Evolutionary conservation across 2,888 invertebrate genomes (phyloP), one percentile per base, ranked within the genome.

Genomic region (Parnassius mnemosyne): DNA sequence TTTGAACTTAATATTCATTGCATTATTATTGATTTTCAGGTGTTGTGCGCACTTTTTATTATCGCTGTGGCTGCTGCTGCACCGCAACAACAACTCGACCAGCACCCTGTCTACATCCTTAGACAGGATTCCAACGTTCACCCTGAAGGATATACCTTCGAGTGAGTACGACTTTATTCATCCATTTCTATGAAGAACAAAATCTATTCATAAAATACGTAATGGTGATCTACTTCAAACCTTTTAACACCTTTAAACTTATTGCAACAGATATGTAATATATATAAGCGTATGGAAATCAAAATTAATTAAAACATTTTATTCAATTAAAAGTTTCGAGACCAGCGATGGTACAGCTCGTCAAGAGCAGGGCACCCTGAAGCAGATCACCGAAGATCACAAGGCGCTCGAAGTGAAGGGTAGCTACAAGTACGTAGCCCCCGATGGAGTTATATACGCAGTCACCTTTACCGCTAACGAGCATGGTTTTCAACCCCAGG

Each of bases 391-490:
- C 66, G 89, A 90, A 2, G 88, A 92, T 68, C 88, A 92, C 68
- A 84, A 91, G 65, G 87, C 92, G 2, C 80, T 92, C 34, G 87
- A 87, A 61, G 93, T 93, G 10, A 83, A 83, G 60, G 93, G 93
- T 57, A 85, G 79, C 69, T 93, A 91, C 85, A 87, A 84, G 64
- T 93, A 92, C 85, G 80, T 85, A 34, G 92, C 86, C 5, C 90
- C 92, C 50, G 92, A 93, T 70, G 93, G 93, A 9, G 83, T 89
- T 57, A 81, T 87, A 41, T 93, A 93, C 83, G 85, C 87, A 57
- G 85, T 93, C 63, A 89, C 84, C 11, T 94, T 87, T 84, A 79
- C 83, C 58, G 93, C 94, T 16, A 87, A 93, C 77, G 93, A 93
- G 76, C 90, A 93, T 77, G 94, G 94, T 50, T 94, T 91, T 87